A percentile compares a stretch with the other conserved stretches of the same genome.
These are phyloP conservation scores for Temnothorax nylanderi DNA, from an alignment of 1,140 invertebrate species.

Conservation along the genomic window DNA sequence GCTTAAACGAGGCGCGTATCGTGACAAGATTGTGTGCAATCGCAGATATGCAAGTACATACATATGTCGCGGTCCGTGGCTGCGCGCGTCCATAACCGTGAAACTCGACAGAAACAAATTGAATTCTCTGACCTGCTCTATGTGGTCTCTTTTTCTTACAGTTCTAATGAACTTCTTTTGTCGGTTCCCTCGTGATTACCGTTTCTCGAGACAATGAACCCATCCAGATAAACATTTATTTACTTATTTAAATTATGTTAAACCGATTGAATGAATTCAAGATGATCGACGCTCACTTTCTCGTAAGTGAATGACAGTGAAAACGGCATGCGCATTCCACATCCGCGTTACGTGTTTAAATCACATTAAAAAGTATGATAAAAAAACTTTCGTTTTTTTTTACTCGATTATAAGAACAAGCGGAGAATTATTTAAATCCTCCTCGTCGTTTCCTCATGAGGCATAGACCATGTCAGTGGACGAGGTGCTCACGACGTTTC, in stretches of 20 bases:
- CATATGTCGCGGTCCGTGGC: conserved; percentile 4
- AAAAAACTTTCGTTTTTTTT: not conserved
- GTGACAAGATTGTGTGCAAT: conserved; percentile 18
- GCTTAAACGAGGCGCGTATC: conserved; percentile 21
- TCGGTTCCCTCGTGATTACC: not conserved
- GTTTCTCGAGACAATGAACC: not conserved
- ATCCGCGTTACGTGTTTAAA: not conserved
- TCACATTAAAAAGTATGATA: not conserved
- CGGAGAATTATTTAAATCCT: not conserved
- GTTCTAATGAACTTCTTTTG: conserved; percentile 8
- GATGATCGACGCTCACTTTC: not conserved
- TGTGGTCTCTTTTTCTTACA: not conserved
- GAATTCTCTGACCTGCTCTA: not conserved
- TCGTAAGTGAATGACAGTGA: not conserved
- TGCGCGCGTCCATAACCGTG: not conserved
- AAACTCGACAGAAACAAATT: conserved; percentile 34
- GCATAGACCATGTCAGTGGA: not conserved
- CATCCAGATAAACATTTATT: not conserved
- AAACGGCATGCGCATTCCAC: not conserved
- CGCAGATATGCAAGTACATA: not conserved
- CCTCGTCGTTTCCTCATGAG: not conserved
- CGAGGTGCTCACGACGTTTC: not conserved
- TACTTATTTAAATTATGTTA: not conserved
- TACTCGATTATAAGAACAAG: not conserved
- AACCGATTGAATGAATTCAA: not conserved